Evolutionary conservation across 2,888 invertebrate species (phyloP), one percentile per base, ranked within the genome.

Genomic region (Cheilosia vulpina): DNA sequence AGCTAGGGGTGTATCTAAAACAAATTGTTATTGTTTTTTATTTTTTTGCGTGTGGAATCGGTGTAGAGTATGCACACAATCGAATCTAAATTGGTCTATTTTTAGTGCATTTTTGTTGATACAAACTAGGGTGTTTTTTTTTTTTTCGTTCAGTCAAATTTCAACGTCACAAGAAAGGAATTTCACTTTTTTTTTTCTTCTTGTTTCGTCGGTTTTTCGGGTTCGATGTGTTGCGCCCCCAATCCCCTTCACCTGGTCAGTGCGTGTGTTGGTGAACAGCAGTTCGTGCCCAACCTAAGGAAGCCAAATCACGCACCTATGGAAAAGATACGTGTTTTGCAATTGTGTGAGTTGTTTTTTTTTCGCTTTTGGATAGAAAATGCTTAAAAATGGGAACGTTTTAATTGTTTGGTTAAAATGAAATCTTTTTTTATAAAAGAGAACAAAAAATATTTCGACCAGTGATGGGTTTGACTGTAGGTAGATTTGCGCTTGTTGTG

Each of bases 121-220:
- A 72, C 60, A 62, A 72, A 77, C 34, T 50, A 24, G 50, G 63
- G 62, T 57, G 53, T 68, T 69, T 38, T 11, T 34, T 38, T 38
- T 38, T 38, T 38, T 13, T 13, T 11, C 3, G 2, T 66, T 79
- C 41, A 38, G 57, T 75, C 65, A 63, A 75, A 60, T 65, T 65
- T 52, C 63, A 63, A 84, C 84, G 84, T 84, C 79, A 84, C 55
- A 17, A 41, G 27, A 60, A 69, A 84, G 80, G 84, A 84, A 84
- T 84, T 83, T 78, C 60, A 77, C 41, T 62, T 68, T 47, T 38
- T 47, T 38, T 38, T 4, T 38, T 1, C 4, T 11, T 11, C 1
- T 38, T 38, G 11, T 38, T 38, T 13, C 13, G 4, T 38, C 4
- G 11, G 11, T 13, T 38, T 13, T 38, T 38, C 4, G 21, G 24